A percentile compares a stretch with the other conserved stretches of the same genome.
phyloP scores from a whole-genome alignment of 2,888 invertebrate genomes.

The Cerceris rybyensis region DNA sequence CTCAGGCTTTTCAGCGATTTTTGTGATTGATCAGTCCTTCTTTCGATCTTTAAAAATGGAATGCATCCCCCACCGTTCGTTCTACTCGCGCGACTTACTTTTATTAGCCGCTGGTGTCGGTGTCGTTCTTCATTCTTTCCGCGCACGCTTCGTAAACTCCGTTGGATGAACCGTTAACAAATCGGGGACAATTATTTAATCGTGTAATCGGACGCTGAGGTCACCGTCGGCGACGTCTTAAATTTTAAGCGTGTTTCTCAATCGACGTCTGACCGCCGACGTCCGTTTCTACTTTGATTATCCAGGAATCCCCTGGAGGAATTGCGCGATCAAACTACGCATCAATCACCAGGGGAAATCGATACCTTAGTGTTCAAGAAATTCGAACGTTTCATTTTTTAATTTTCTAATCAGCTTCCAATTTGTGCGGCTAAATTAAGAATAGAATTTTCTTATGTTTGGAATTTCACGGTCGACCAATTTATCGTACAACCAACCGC shows the following conservation, averaged over 20 bases:
- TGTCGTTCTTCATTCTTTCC: conserved; percentile 20
- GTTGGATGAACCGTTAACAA: conserved; percentile 59
- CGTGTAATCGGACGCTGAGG: conserved; percentile 40
- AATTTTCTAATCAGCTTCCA: background rate
- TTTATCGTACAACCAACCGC: too few species aligned
- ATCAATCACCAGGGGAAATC: too few species aligned
- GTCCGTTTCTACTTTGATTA: conserved; percentile 31
- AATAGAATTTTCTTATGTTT: too few species aligned
- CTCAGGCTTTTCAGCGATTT: too few species aligned
- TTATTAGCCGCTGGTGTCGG: background rate
- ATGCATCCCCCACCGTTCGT: too few species aligned
- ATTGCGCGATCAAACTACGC: background rate
- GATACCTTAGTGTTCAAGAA: background rate
- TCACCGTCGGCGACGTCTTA: conserved; percentile 34
- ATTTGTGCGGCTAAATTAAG: too few species aligned
- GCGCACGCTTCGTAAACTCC: conserved; percentile 17
- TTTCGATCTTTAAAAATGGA: too few species aligned
- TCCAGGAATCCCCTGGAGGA: background rate
- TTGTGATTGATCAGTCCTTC: too few species aligned
- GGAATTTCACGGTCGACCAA: too few species aligned
- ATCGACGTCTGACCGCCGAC: background rate
- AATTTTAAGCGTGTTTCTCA: conserved; percentile 53
- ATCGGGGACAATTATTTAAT: conserved; percentile 62
- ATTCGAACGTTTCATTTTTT: background rate
- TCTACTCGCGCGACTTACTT: conserved; percentile 31